Conservation (phyloP, 2,888 invertebrate species). For the Cantharis rufa region DNA sequence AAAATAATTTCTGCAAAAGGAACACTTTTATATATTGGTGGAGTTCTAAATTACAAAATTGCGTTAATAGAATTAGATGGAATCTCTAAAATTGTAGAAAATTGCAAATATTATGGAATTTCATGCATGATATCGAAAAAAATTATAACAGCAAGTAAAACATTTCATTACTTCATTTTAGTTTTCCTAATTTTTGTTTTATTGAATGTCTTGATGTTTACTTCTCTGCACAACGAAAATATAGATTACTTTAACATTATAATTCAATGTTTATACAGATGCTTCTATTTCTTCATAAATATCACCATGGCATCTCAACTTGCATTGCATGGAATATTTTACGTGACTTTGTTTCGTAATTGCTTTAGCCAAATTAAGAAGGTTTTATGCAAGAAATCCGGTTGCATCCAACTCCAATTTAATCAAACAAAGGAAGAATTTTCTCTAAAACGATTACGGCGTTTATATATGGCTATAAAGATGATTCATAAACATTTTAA, state of each 20-base stretch:
- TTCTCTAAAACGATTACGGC: not conserved
- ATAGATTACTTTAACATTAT: not conserved
- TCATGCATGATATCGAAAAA: not conserved
- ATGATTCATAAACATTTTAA: not conserved
- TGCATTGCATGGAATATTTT: not conserved
- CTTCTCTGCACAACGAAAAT: not conserved
- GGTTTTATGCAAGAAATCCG: not conserved
- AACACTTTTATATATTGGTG: not conserved
- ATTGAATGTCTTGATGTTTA: not conserved
- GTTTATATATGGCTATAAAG: constrained; percentile 2
- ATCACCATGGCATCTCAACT: not conserved
- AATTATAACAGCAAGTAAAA: not conserved
- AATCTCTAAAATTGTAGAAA: not conserved
- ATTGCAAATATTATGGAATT: not conserved
- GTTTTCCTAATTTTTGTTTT: rapidly evolving
- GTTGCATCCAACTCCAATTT: not conserved
- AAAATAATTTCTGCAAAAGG: not conserved
- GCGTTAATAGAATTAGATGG: not conserved
- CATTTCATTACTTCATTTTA: not conserved
- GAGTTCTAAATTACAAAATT: not conserved
- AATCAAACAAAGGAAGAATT: not conserved
- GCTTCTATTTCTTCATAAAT: not conserved
- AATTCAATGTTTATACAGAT: not conserved
- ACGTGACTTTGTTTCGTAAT: not conserved
- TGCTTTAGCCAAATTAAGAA: not conserved